phyloP scores from a whole-genome alignment of 2,113 vertebrate genomes.

The Bambusicola thoracicus region DNA sequence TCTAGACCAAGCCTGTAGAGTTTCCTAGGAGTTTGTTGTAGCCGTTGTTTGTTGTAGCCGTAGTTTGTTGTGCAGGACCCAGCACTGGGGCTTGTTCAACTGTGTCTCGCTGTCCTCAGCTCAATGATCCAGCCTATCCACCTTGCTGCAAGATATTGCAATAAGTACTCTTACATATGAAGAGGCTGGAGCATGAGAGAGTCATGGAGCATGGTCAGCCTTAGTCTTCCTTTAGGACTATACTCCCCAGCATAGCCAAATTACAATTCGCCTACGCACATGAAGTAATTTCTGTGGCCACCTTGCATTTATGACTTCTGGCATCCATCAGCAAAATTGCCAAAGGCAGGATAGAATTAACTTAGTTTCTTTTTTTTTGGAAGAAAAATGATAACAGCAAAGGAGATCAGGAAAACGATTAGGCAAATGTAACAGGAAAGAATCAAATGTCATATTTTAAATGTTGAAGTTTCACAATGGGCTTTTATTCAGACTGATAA shows the following conservation, averaged over 20 bases:
- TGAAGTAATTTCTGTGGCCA: not conserved
- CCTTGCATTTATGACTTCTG: not conserved
- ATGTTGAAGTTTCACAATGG: not conserved
- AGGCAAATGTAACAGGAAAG: not conserved
- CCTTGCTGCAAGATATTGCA: not conserved
- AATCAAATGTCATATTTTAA: not conserved
- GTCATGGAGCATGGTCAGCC: not conserved
- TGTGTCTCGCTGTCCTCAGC: too few relatives aligned
- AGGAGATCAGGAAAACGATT: not conserved
- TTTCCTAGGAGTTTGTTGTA: too few relatives aligned
- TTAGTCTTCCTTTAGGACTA: not conserved
- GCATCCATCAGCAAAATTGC: constrained; percentile 16
- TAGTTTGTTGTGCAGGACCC: too few relatives aligned
- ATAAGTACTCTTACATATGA: not conserved
- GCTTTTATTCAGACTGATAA: constrained; percentile 15
- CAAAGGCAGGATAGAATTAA: not conserved
- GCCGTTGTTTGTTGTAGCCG: too few relatives aligned
- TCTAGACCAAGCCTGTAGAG: too few relatives aligned
- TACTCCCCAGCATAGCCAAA: not conserved
- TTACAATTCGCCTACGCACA: not conserved
- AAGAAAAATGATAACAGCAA: not conserved
- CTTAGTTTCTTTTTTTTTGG: not conserved
- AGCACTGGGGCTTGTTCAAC: too few relatives aligned
- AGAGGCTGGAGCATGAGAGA: not conserved
- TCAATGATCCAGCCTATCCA: too few relatives aligned